Evolutionary conservation across 2,113 vertebrate genomes (phyloP).

Genomic region (Pungitius pungitius): DNA sequence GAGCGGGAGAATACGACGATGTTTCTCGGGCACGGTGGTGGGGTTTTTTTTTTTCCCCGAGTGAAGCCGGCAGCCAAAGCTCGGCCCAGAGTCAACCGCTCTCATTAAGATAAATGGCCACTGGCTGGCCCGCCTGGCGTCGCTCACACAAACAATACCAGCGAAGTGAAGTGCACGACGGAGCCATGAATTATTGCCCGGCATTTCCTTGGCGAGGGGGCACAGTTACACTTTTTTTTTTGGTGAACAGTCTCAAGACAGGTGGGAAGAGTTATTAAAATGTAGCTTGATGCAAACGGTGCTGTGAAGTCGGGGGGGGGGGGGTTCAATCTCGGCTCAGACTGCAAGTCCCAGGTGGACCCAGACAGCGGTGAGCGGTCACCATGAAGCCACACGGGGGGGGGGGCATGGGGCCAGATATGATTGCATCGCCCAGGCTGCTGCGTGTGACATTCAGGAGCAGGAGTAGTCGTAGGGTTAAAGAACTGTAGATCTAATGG

Average conservation of each 20-base stretch:
- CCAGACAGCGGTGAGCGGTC: constrained; percentile 14
- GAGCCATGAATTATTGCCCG: constrained; percentile 54
- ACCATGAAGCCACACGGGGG: constrained; percentile 13
- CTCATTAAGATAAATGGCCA: constrained; percentile 76
- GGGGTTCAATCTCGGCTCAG: constrained; percentile 5
- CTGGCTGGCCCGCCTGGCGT: constrained; percentile 63
- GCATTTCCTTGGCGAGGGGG: constrained; percentile 48
- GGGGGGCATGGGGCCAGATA: constrained; percentile 26
- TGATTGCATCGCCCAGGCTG: constrained; percentile 16
- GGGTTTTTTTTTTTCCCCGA: not conserved
- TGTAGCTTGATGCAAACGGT: constrained; percentile 33
- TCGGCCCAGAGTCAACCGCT: constrained; percentile 67
- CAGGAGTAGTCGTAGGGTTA: constrained; percentile 20
- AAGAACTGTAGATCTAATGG: constrained; percentile 50
- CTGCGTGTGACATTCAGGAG: constrained; percentile 19
- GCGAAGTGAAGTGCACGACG: constrained; percentile 40
- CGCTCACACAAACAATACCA: constrained; percentile 64
- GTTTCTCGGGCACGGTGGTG: constrained; percentile 30
- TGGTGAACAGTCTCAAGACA: constrained; percentile 37
- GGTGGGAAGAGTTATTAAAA: constrained; percentile 60
- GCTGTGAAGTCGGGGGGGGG: constrained; percentile 30
- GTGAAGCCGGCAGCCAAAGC: constrained; percentile 38
- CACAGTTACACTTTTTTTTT: constrained; percentile 44
- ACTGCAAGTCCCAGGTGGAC: constrained; percentile 38
- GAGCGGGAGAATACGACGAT: constrained; percentile 48